Conservation (phyloP, 2,888 invertebrate genomes). For the Leistus spinibarbis region DNA sequence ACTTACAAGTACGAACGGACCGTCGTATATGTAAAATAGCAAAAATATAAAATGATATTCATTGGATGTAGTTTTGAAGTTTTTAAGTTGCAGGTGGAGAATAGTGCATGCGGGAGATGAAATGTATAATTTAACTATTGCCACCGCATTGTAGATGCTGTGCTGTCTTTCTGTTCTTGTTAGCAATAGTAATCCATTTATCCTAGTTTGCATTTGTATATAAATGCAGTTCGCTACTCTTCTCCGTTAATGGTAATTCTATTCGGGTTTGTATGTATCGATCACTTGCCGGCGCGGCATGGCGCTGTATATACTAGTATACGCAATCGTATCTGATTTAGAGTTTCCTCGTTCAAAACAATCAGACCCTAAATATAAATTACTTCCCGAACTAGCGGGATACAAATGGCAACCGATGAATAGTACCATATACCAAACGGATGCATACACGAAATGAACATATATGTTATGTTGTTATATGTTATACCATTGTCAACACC, state of each 20-base stretch:
- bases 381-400: neutral
- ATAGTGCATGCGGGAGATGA: neutral
- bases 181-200: neutral
- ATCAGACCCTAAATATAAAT: neutral
- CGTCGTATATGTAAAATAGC: neutral
- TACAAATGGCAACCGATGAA: neutral
- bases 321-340: constrained; percentile 22
- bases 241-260: constrained; percentile 11
- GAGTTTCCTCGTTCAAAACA: constrained; percentile 17
- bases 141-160: neutral
- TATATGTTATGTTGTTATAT: neutral
- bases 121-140: neutral
- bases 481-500: too few species aligned
- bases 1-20: too few species aligned
- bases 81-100: neutral
- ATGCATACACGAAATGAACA: neutral
- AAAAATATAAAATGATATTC: neutral
- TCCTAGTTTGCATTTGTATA: neutral
- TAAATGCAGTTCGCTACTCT: constrained; percentile 2
- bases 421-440: neutral
- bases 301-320: neutral
- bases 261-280: constrained; percentile 12
- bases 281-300: neutral
- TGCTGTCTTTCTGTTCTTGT: neutral
- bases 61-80: neutral